Evolutionary conservation across 2,888 invertebrate species (phyloP).

Genomic region (Metalampra italica): DNA sequence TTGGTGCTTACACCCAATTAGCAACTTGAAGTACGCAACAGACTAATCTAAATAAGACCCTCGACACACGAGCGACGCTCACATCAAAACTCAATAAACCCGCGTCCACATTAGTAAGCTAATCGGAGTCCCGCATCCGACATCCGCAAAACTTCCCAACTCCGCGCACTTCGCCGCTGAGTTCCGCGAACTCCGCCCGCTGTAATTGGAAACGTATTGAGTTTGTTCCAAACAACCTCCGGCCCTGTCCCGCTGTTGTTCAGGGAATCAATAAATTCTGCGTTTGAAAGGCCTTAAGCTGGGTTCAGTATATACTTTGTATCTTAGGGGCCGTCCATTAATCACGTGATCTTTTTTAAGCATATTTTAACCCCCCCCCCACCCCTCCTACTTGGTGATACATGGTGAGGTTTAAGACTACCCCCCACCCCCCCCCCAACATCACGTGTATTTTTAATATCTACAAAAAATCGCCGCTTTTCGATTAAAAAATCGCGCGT

Average conservation of each 20-base stretch:
- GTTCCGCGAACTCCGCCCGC: constrained; percentile 19
- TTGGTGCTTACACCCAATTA: too few relatives aligned
- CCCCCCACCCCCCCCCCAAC: too few relatives aligned
- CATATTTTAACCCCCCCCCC: too few relatives aligned
- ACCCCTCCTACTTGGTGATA: too few relatives aligned
- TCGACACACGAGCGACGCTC: not conserved
- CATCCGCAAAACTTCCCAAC: not conserved
- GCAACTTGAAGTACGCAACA: too few relatives aligned
- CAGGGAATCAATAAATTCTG: not conserved
- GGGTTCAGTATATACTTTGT: too few relatives aligned
- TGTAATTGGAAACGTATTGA: constrained; percentile 33
- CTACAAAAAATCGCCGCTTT: too few relatives aligned
- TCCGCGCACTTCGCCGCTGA: not conserved
- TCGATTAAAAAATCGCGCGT: too few relatives aligned
- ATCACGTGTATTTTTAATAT: too few relatives aligned
- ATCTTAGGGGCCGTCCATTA: too few relatives aligned
- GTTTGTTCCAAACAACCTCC: constrained; percentile 3
- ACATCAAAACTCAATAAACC: constrained; percentile 1
- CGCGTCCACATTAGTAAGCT: constrained; percentile 1
- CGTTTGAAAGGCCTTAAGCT: not conserved
- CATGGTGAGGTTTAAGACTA: too few relatives aligned
- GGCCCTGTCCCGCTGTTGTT: not conserved
- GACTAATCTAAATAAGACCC: not conserved
- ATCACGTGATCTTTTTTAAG: too few relatives aligned
- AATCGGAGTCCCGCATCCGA: not conserved